phyloP scores from a whole-genome alignment of 2,888 invertebrate species.

The Drosophila differens region DNA sequence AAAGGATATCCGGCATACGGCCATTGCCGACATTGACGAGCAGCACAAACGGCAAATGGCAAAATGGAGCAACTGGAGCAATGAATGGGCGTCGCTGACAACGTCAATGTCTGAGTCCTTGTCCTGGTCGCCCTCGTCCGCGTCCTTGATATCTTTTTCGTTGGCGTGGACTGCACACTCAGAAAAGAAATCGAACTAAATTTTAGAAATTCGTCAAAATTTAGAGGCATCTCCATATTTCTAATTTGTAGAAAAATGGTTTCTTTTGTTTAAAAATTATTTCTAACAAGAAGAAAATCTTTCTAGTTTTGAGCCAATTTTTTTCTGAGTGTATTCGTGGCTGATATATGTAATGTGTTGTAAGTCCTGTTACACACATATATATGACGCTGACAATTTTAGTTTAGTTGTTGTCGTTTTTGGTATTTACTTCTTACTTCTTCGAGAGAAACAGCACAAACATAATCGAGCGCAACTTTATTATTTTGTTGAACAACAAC shows the following conservation, averaged over 20 bases:
- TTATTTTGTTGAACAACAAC: constrained; percentile 73
- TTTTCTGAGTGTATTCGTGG: constrained; percentile 17
- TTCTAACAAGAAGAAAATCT: neutral
- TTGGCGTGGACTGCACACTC: constrained; percentile 13
- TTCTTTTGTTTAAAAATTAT: neutral
- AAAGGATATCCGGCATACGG: constrained; percentile 82
- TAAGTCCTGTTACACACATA: constrained; percentile 60
- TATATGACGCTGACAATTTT: constrained; percentile 70
- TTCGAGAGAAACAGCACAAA: constrained; percentile 41
- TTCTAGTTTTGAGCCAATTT: neutral
- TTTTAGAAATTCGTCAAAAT: neutral
- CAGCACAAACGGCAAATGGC: constrained; percentile 52
- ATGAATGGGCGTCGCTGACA: constrained; percentile 34
- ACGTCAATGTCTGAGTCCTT: constrained; percentile 29
- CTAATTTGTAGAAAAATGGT: neutral
- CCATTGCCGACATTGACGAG: constrained; percentile 56
- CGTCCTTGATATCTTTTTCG: constrained; percentile 20
- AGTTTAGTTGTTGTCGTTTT: constrained; percentile 74
- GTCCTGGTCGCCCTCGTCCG: neutral
- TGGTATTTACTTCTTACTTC: constrained; percentile 68
- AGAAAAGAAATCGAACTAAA: neutral
- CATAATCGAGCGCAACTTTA: constrained; percentile 80
- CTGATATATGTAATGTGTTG: constrained; percentile 66
- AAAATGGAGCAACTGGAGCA: constrained; percentile 34
- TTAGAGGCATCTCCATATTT: neutral